Evolutionary conservation across 2,113 vertebrate species (phyloP).

Genomic region (Nothocercus julius): DNA sequence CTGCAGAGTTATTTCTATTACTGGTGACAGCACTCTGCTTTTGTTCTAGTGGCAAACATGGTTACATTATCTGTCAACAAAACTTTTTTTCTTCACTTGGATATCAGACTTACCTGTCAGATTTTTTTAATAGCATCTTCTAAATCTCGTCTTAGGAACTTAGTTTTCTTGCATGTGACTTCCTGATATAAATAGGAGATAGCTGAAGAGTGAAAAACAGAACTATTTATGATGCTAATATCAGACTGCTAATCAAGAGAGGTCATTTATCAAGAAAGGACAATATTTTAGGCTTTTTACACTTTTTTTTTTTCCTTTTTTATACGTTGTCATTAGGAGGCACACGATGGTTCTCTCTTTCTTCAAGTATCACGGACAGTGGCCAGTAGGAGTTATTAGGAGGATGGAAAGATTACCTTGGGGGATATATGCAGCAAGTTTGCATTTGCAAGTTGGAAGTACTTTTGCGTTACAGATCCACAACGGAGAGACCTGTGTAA

Average conservation of each 20-base stretch:
- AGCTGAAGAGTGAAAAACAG: background rate
- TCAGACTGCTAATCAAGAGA: background rate
- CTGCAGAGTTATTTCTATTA: background rate
- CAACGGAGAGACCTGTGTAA: background rate
- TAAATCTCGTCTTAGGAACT: background rate
- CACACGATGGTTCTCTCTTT: accelerated
- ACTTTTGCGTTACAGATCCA: background rate
- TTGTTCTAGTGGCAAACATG: background rate
- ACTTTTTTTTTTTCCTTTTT: background rate
- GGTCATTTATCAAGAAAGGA: background rate
- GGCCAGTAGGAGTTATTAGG: background rate
- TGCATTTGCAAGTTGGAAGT: background rate
- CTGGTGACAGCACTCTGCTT: background rate
- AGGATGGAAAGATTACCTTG: background rate
- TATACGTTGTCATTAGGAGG: background rate
- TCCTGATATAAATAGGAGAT: background rate
- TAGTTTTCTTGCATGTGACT: background rate
- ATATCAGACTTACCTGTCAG: background rate
- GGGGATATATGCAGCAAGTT: background rate
- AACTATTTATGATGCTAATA: background rate
- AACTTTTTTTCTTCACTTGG: background rate
- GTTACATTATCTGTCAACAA: background rate
- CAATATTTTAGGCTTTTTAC: background rate
- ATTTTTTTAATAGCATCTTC: background rate
- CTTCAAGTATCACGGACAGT: background rate